Percentiles rank a stretch among this genome's conserved stretches.
These are phyloP conservation scores for Urechis unicinctus DNA, from an alignment of 2,888 invertebrate species.

Conservation along the genomic window DNA sequence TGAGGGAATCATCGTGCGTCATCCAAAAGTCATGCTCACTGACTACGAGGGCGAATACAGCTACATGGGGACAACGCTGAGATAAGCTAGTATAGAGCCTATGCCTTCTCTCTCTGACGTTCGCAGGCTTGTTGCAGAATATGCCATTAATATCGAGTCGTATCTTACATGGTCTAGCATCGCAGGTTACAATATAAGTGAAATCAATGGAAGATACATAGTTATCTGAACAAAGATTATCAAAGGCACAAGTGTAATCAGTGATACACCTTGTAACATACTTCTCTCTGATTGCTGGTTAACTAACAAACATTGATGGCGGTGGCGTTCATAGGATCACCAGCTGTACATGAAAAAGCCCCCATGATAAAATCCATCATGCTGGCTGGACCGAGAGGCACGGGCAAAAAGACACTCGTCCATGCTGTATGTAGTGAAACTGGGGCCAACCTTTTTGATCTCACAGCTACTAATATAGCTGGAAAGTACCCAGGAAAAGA, in stretches of 20 bases:
- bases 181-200: no score
- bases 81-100: constrained; percentile 56
- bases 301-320: no score
- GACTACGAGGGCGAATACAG: constrained; percentile 75
- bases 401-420: constrained; percentile 81
- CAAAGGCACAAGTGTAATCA: no score
- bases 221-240: no score
- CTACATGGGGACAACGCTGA: constrained; percentile 49
- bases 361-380: constrained; percentile 64
- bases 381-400: constrained; percentile 73
- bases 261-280: no score
- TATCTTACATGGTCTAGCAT: no score
- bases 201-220: no score
- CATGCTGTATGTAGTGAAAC: constrained; percentile 83
- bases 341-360: constrained; percentile 51
- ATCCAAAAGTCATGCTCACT: constrained; percentile 60
- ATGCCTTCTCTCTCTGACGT: constrained; percentile 71
- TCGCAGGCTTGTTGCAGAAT: constrained; percentile 76
- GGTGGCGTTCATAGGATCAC: no score
- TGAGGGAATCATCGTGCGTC: constrained; percentile 80
- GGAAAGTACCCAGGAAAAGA: constrained; percentile 95
- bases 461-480: constrained; percentile 84
- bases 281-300: no score
- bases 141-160: no score
- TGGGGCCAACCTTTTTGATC: constrained; percentile 82